Evolutionary conservation across 1,140 invertebrate genomes (phyloP).

Genomic region (Psilanteris sp.): DNA sequence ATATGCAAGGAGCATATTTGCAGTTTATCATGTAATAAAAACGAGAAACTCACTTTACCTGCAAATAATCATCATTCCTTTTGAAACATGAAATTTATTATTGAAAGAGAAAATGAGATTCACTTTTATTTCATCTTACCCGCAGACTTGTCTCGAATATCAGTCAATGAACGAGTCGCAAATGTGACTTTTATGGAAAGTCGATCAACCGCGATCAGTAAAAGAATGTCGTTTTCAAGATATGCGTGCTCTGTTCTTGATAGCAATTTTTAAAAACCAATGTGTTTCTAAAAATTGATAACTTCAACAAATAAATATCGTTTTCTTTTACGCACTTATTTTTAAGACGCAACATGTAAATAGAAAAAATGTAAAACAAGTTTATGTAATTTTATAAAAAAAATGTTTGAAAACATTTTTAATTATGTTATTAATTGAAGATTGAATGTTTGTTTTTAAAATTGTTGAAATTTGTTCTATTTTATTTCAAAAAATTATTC

Average conservation of each 20-base stretch:
- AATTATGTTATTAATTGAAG: too few relatives aligned
- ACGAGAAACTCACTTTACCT: background rate
- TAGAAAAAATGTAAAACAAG: too few relatives aligned
- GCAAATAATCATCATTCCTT: conserved; percentile 1
- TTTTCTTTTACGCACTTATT: too few relatives aligned
- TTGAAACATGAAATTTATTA: conserved; percentile 6
- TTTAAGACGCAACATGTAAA: too few relatives aligned
- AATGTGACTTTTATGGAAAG: conserved; percentile 1
- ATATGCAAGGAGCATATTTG: too few relatives aligned
- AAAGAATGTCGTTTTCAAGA: conserved; percentile 1
- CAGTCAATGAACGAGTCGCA: conserved; percentile 4
- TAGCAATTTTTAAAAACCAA: background rate
- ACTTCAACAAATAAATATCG: too few relatives aligned
- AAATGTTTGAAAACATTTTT: too few relatives aligned
- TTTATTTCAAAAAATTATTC: too few relatives aligned
- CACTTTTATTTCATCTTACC: background rate
- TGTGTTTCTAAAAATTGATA: too few relatives aligned
- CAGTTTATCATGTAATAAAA: background rate
- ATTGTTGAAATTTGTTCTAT: too few relatives aligned
- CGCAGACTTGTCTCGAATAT: background rate
- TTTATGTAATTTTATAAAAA: too few relatives aligned
- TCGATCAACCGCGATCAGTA: conserved; percentile 3
- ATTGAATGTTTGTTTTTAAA: too few relatives aligned
- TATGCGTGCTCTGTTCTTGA: background rate
- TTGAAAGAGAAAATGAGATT: conserved; percentile 7